phyloP scores from a whole-genome alignment of 2,888 invertebrate genomes.

The Drosophila kanekoi region DNA sequence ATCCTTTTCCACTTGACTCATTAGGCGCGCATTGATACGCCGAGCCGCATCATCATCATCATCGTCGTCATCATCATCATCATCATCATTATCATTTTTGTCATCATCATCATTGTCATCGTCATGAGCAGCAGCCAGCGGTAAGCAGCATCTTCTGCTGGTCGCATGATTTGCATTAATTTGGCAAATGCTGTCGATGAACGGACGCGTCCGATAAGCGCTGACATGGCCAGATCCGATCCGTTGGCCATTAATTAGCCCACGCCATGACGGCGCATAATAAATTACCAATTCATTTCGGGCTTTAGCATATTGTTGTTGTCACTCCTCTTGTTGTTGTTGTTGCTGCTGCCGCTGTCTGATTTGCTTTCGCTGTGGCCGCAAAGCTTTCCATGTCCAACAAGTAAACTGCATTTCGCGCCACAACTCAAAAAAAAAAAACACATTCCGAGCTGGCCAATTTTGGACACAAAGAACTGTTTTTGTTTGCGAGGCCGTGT shows the following conservation, averaged over 20 bases:
- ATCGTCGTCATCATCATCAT: slow-evolving; percentile 21
- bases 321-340: slow-evolving; percentile 36
- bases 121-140: slow-evolving; percentile 31
- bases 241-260: slow-evolving; percentile 77
- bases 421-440: slow-evolving; percentile 14
- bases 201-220: slow-evolving; percentile 74
- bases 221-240: slow-evolving; percentile 69
- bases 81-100: slow-evolving; percentile 2
- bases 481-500: neutral
- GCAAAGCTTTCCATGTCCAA: slow-evolving; percentile 47
- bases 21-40: slow-evolving; percentile 75
- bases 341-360: slow-evolving; percentile 31
- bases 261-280: slow-evolving; percentile 77
- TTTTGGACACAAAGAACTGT: slow-evolving; percentile 4
- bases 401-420: slow-evolving; percentile 63
- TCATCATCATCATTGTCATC: slow-evolving; percentile 26
- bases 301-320: slow-evolving; percentile 58
- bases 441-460: slow-evolving; percentile 6
- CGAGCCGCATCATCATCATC: slow-evolving; percentile 40
- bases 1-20: slow-evolving; percentile 81
- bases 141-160: slow-evolving; percentile 62
- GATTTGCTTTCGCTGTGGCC: slow-evolving; percentile 55
- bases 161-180: slow-evolving; percentile 80
- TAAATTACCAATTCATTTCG: slow-evolving; percentile 79
- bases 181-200: slow-evolving; percentile 79